phyloP scores from a whole-genome alignment of 2,113 vertebrate species.

The Propithecus coquereli region DNA sequence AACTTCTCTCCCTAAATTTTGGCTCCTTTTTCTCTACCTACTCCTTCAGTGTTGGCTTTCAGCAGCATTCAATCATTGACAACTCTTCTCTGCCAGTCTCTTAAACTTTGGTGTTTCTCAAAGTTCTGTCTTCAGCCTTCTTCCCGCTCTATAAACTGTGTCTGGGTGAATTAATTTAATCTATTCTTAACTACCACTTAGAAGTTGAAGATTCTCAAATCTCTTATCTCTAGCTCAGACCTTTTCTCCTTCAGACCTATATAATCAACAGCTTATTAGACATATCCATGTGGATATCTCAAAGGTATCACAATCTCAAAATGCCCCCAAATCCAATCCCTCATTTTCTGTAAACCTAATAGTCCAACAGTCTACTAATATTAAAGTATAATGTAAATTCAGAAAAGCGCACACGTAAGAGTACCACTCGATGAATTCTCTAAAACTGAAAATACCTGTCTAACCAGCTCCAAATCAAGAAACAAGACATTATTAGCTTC shows the following conservation, averaged over 20 bases:
- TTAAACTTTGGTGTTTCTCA: not conserved
- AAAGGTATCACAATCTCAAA: not conserved
- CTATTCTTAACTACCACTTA: not conserved
- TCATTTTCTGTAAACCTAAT: not conserved
- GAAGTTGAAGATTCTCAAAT: conserved; percentile 3
- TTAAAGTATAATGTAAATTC: not conserved
- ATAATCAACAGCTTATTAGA: not conserved
- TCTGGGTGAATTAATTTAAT: not conserved
- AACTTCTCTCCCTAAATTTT: not conserved
- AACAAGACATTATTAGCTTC: not conserved
- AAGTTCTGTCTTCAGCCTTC: not conserved
- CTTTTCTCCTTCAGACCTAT: not conserved
- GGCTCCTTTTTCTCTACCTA: not conserved
- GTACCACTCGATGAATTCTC: not conserved
- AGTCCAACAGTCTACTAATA: not conserved
- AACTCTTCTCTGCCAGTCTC: not conserved
- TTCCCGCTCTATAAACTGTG: not conserved
- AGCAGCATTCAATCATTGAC: not conserved
- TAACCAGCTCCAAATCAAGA: not conserved
- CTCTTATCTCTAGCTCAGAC: not conserved
- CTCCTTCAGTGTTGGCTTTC: not conserved
- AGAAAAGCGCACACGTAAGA: not conserved
- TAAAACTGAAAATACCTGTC: not conserved
- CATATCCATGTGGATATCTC: not conserved
- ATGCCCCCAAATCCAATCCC: not conserved